A percentile compares a stretch with the other conserved stretches of the same genome.
phyloP scores from a whole-genome alignment of 2,888 invertebrate species.

The Hoplodrina blanda region DNA sequence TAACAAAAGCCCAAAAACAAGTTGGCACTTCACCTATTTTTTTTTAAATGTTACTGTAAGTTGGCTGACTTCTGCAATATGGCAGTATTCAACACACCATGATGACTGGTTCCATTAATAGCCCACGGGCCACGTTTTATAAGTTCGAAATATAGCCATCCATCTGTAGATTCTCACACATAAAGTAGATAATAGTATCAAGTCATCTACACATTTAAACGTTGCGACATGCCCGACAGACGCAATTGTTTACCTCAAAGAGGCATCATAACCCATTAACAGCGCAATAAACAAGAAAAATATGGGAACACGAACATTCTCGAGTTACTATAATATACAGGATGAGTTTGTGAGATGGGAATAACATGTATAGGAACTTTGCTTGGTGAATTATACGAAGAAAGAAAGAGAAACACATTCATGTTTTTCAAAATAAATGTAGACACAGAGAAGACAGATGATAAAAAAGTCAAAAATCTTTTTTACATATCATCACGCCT shows the following conservation, averaged over 20 bases:
- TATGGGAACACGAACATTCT: slow-evolving; percentile 18
- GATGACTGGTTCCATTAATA: too few relatives aligned
- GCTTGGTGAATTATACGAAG: too few relatives aligned
- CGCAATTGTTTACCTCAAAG: slow-evolving; percentile 40
- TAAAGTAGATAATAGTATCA: slow-evolving; percentile 7
- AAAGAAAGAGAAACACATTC: too few relatives aligned
- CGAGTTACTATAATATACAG: slow-evolving; percentile 8
- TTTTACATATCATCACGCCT: not conserved
- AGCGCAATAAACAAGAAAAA: slow-evolving; percentile 21
- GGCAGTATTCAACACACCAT: too few relatives aligned
- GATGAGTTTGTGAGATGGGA: not conserved
- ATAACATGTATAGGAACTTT: not conserved
- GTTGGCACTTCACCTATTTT: too few relatives aligned
- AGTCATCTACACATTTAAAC: slow-evolving; percentile 13
- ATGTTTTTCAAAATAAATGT: too few relatives aligned
- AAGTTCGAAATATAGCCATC: not conserved
- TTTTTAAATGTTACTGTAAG: too few relatives aligned
- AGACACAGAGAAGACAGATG: too few relatives aligned
- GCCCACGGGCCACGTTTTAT: too few relatives aligned
- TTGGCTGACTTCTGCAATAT: too few relatives aligned
- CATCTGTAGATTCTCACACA: slow-evolving; percentile 22
- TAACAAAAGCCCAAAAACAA: too few relatives aligned
- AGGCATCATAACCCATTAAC: slow-evolving; percentile 32
- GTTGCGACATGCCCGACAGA: slow-evolving; percentile 21
- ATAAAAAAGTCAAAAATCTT: too few relatives aligned